These are phyloP conservation scores for Platysteira castanea DNA, from an alignment of 2,113 vertebrate species.

Conservation along the genomic window DNA sequence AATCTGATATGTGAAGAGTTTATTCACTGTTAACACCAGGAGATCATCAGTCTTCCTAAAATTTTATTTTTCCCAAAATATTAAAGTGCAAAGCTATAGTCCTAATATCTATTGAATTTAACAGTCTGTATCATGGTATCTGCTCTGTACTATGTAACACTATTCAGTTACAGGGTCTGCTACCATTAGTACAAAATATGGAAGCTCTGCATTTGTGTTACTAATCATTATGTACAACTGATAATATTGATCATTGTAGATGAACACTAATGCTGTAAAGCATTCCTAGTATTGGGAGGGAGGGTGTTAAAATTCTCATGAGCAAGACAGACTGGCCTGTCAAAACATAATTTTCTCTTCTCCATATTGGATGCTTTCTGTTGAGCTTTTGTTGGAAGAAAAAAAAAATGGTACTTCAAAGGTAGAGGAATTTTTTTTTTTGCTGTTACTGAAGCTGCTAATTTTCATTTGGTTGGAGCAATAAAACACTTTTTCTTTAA, in stretches of 20 bases:
- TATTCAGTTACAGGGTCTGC: not conserved
- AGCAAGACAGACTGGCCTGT: not conserved
- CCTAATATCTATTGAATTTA: not conserved
- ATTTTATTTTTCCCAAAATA: not conserved
- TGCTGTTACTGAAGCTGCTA: not conserved
- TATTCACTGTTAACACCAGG: not conserved
- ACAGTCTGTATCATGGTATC: not conserved
- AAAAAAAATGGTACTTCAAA: not conserved
- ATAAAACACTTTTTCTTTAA: constrained; percentile 19
- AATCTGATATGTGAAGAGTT: not conserved
- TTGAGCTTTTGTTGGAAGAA: not conserved
- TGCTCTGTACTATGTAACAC: not conserved
- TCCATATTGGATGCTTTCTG: not conserved
- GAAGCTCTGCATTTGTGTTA: not conserved
- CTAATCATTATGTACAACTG: not conserved
- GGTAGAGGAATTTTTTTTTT: not conserved
- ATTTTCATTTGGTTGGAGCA: not conserved
- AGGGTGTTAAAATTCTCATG: not conserved
- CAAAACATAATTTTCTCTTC: not conserved
- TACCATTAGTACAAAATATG: not conserved
- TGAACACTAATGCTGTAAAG: not conserved
- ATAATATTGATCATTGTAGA: not conserved
- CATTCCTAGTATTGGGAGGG: not conserved
- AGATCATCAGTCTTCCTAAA: not conserved
- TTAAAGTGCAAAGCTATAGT: not conserved